Conservation (phyloP, 2,113 vertebrate species). For the Nothoprocta pentlandii region DNA sequence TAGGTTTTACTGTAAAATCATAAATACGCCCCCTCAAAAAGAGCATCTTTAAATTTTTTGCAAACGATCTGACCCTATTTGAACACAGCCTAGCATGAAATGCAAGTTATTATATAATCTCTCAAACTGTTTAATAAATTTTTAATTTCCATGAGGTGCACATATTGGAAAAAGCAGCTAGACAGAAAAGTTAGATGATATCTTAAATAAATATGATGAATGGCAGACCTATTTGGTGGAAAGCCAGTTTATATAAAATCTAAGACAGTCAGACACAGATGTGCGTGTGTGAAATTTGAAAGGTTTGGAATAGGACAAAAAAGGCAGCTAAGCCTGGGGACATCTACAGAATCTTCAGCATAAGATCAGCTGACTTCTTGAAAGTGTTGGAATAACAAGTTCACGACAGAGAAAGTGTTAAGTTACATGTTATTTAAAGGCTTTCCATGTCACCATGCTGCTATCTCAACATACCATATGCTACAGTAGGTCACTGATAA, state of each 20-base stretch:
- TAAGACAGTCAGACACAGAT: not conserved
- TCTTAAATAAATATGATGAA: slow-evolving; percentile 58
- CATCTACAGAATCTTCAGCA: not conserved
- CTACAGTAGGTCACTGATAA: slow-evolving; percentile 46
- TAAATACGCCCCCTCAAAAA: rapidly evolving
- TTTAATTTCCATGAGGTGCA: not conserved
- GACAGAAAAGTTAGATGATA: not conserved
- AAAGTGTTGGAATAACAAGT: slow-evolving; percentile 31
- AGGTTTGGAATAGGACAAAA: not conserved
- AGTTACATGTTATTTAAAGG: slow-evolving; percentile 34
- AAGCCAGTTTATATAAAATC: not conserved
- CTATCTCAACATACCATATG: slow-evolving; percentile 64
- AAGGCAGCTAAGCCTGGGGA: not conserved
- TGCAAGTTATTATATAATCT: slow-evolving; percentile 44
- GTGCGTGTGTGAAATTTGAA: not conserved
- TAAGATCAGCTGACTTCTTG: slow-evolving; percentile 11
- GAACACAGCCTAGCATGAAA: not conserved
- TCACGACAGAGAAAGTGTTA: slow-evolving; percentile 52
- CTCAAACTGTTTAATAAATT: slow-evolving; percentile 36
- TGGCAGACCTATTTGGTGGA: not conserved
- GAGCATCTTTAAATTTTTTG: not conserved
- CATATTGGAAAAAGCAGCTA: not conserved
- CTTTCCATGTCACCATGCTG: slow-evolving; percentile 34
- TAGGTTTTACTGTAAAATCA: not conserved
- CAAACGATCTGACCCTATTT: not conserved